phyloP scores from a whole-genome alignment of 2,888 invertebrate species.

The Alloscopus bannaensis region DNA sequence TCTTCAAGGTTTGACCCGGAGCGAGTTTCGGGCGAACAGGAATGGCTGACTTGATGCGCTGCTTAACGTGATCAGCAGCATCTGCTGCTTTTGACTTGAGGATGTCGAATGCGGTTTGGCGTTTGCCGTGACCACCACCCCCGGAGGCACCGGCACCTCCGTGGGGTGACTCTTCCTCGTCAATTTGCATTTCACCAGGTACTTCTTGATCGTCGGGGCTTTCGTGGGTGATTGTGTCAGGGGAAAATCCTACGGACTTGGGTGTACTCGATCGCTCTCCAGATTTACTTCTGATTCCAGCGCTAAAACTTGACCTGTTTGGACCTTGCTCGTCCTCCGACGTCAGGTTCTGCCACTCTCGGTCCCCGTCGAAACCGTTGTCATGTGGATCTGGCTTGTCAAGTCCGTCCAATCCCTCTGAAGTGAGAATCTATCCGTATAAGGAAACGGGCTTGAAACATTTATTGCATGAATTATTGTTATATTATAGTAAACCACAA shows the following conservation, averaged over 20 bases:
- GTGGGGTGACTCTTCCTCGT: background rate
- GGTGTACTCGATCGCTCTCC: slow-evolving; percentile 61
- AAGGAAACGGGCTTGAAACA: background rate
- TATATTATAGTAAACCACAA: background rate
- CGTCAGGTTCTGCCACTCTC: slow-evolving; percentile 70
- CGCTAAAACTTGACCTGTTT: slow-evolving; percentile 59
- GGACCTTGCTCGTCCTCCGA: slow-evolving; percentile 55
- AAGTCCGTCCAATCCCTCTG: slow-evolving; percentile 72
- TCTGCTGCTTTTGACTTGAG: slow-evolving; percentile 68
- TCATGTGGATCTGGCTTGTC: slow-evolving; percentile 71
- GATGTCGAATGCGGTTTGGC: slow-evolving; percentile 66
- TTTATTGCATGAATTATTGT: background rate
- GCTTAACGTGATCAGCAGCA: slow-evolving; percentile 66
- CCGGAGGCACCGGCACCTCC: background rate
- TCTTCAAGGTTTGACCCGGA: slow-evolving; percentile 73
- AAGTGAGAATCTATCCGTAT: slow-evolving; percentile 65
- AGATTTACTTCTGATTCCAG: slow-evolving; percentile 60
- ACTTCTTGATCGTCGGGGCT: slow-evolving; percentile 66
- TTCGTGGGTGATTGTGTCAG: slow-evolving; percentile 48
- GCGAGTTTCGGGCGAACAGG: slow-evolving; percentile 81
- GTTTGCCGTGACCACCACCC: slow-evolving; percentile 32
- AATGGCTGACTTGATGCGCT: slow-evolving; percentile 76
- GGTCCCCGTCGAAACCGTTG: slow-evolving; percentile 70
- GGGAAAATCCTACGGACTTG: slow-evolving; percentile 66
- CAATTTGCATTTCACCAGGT: slow-evolving; percentile 3